Base-by-base conservation (phyloP, 37 sponge, comb jelly and placozoan genomes). In the Crambe crambe region DNA sequence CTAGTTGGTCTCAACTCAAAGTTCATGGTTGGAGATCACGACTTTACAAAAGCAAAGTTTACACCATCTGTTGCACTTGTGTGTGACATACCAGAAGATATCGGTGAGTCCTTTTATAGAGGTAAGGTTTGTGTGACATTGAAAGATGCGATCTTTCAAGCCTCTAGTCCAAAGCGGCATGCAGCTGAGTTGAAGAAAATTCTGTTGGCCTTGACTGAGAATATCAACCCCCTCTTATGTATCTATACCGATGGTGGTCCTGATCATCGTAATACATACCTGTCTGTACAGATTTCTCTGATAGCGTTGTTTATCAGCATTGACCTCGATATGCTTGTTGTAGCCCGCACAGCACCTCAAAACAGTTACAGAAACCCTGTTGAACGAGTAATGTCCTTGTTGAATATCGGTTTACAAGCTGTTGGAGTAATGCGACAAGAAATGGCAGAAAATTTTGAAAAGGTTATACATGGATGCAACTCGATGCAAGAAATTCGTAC, bases 361-460 rank as follows among this genome's bases (percentile, higher is more conserved):
- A 31, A 63, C 23, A 31, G 47, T 39, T 76, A 20, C 6, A 8
- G 60, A 21, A 76, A 76, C 42, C 77, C 62, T 58, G 62, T 76
- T 63, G 65, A 62, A 58, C 26, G 62, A 26, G 20, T 76, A 20
- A 63, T 60, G 65, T 60, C 62, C 9, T 22, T 37, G 23, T 22
- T 60, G 4, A 60, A 60, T 22, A n/a, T 25, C 4, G 61, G 26
- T 21, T 25, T 60, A 6, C 27, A 60, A 6, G 17, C 26, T 22
- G 5, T 60, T 20, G 23, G 26, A 20, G 21, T 60, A 26, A 25
- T 26, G 61, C 61, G 61, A n/a, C 23, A 20, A 60, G 17, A 25
- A 22, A 60, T 60, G 61, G n/a, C 23, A 26, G 61, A 60, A 6
- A 4, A 60, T 21, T 60, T 26, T 60, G 61, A 60, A 25, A 25